Percentiles rank a stretch among this genome's conserved stretches.
phyloP scores from a whole-genome alignment of 1,140 invertebrate genomes.

The Tetramorium alpestre region DNA sequence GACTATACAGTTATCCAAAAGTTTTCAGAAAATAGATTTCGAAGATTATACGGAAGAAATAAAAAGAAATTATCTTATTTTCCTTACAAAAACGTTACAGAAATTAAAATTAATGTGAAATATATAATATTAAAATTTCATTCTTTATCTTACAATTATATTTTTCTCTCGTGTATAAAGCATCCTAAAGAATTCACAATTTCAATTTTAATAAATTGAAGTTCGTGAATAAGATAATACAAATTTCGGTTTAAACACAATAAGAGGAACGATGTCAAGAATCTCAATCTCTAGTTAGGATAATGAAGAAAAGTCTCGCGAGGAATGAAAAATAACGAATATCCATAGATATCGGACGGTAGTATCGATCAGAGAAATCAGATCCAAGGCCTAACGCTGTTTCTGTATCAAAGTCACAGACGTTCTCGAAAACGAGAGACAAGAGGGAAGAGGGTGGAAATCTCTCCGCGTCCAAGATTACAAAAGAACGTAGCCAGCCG shows the following conservation, averaged over 20 bases:
- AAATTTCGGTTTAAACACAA: not conserved
- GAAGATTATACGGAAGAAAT: not conserved
- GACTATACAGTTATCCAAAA: not conserved
- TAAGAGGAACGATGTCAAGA: not conserved
- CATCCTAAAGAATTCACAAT: not conserved
- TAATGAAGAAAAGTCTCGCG: not conserved
- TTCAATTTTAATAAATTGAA: conserved; percentile 19
- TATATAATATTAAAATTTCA: not conserved
- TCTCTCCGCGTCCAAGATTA: not conserved
- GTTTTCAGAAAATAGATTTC: not conserved
- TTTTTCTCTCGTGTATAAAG: too few species aligned
- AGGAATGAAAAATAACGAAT: not conserved
- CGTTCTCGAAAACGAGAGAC: not conserved
- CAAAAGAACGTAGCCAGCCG: not conserved
- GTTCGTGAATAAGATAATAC: not conserved
- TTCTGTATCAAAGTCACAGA: not conserved
- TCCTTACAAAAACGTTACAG: not conserved
- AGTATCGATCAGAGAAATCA: conserved; percentile 8
- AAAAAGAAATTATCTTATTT: not conserved
- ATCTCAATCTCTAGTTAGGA: not conserved
- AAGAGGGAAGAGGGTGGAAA: not conserved
- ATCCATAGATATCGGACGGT: too few species aligned
- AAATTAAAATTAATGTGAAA: not conserved
- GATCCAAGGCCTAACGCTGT: not conserved
- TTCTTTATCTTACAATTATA: not conserved